Evolutionary conservation across 2,888 invertebrate genomes (phyloP).

Genomic region (Oxytorus armatus): DNA sequence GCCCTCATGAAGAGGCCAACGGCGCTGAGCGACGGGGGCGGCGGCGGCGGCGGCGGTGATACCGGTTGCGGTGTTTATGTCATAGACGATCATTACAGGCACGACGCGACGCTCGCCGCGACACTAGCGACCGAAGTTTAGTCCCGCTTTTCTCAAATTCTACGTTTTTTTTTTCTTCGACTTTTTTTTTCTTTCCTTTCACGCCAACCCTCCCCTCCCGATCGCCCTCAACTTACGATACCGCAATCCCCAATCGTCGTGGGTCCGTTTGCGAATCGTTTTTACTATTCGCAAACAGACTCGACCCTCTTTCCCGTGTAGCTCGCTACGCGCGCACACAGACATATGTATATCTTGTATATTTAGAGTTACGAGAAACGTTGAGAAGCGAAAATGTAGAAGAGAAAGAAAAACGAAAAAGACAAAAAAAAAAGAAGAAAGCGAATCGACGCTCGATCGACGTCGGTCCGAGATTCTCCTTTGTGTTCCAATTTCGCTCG

Average conservation of each 20-base stretch:
- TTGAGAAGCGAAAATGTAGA: conserved; percentile 13
- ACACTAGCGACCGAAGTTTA: conserved; percentile 92
- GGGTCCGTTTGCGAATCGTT: background rate
- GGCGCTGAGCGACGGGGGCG: conserved; percentile 71
- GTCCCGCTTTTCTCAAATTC: conserved; percentile 76
- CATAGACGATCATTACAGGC: conserved; percentile 91
- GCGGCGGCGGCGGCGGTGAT: conserved; percentile 72
- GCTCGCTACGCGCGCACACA: conserved; percentile 47
- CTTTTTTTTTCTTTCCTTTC: conserved; percentile 1
- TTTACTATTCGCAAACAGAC: background rate
- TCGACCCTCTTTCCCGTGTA: conserved; percentile 26
- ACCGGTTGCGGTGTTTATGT: conserved; percentile 87
- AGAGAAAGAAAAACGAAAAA: no score
- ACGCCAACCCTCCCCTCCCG: no score
- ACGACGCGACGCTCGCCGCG: conserved; percentile 85
- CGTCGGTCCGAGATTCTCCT: background rate
- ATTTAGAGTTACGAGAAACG: conserved; percentile 36
- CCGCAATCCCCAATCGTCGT: no score
- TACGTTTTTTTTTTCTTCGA: conserved; percentile 10
- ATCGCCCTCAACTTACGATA: no score
- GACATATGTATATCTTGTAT: conserved; percentile 41
- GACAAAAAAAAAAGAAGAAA: conserved; percentile 30
- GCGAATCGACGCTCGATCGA: conserved; percentile 15
- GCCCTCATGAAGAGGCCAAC: conserved; percentile 89
- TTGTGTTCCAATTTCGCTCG: conserved; percentile 1